Percentiles rank a stretch among this genome's conserved stretches.
Evolutionary conservation across 2,888 invertebrate species (phyloP).

Genomic region (Brassicogethes aeneus): DNA sequence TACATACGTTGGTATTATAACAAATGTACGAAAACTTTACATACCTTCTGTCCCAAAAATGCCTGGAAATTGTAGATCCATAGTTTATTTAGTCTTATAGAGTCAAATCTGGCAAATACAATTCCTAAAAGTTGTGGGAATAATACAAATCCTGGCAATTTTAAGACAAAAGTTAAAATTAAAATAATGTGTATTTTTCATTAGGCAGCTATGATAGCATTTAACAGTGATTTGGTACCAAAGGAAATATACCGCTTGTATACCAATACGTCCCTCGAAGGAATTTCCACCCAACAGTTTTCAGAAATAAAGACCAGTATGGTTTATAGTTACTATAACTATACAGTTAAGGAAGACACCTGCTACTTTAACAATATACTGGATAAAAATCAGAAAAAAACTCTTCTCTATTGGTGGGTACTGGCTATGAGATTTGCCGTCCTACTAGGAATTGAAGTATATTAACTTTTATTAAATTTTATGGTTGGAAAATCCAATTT

Average conservation of each 20-base stretch:
- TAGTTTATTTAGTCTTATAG: no score
- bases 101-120: no score
- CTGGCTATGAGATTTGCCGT: background rate
- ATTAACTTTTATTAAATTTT: no score
- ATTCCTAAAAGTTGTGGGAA: no score
- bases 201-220: background rate
- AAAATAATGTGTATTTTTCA: no score
- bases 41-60: no score
- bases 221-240: background rate
- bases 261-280: background rate
- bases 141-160: no score
- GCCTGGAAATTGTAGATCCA: no score
- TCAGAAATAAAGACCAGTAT: background rate
- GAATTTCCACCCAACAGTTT: background rate
- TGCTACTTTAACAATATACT: background rate
- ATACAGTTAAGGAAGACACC: background rate
- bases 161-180: no score
- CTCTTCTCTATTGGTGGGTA: background rate
- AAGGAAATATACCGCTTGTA: background rate
- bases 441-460: background rate
- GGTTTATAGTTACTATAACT: background rate
- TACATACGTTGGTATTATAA: conserved; percentile 29
- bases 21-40: no score
- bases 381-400: background rate
- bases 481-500: no score